Evolutionary conservation across 2,888 invertebrate genomes (phyloP), one percentile per base, ranked within the genome.

Genomic region (Steromphala cineraria): DNA sequence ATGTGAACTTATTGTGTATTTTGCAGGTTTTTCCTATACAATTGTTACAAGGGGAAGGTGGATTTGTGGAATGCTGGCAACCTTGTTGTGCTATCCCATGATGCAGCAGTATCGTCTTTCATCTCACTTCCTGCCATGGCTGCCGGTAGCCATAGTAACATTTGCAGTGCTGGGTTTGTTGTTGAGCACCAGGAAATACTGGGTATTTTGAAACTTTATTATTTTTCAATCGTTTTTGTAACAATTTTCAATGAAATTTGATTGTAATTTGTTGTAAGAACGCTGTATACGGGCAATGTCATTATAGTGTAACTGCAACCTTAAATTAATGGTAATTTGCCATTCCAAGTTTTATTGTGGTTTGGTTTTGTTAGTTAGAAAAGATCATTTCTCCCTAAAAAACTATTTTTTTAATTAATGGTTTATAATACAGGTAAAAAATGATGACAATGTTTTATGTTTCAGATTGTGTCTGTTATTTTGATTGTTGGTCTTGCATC

Each of bases 121-220:
- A 1, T 90, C 90, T 36, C 89, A 90, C 79, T 89, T 90, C 82
- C 86, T 91, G 75, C 89, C 90, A 36, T 90, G 90, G 88, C 85
- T 91, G 31, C 90, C 91, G 53, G 86, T 88, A 28, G 90, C 89
- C 10, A 87, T 90, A n/a, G 87, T 84, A 13, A 78, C 87, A 8
- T 90, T 89, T 83, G 87, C 89, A 15, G 82, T 85, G 8, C 88
- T 89, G 77, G 91, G 90, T 40, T 87, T 87, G 53, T 75, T 89
- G n/a, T 85, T 90, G 19, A 86, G 89, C 78, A 85, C 87, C 79
- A 89, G 88, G 81, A 89, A 87, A 82, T 87, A 85, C 19, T 89
- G 87, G 86, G 88, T 89, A 71, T 76, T 75, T 7, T 78, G 81
- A 28, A 13, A 4, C 36, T 36, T n/a, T 53, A 17, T 3, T 21